phyloP scores from a whole-genome alignment of 2,888 invertebrate species.

The Drosophila koepferae region DNA sequence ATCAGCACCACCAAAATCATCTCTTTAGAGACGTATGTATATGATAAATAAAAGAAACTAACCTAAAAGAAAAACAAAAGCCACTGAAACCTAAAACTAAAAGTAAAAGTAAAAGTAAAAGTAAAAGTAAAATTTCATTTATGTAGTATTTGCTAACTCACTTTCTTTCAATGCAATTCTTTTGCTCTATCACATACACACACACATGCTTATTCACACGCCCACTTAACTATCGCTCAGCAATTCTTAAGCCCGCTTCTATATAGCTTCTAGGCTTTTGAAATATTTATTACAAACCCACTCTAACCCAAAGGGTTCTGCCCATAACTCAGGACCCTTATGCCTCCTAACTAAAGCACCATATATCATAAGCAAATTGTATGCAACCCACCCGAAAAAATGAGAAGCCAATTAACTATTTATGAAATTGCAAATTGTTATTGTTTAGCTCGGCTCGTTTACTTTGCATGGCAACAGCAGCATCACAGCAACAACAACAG shows the following conservation, averaged over 20 bases:
- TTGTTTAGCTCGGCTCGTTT: constrained; percentile 77
- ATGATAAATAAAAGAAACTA: constrained; percentile 31
- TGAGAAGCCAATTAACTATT: constrained; percentile 69
- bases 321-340: constrained; percentile 45
- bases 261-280: constrained; percentile 28
- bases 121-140: constrained; percentile 3
- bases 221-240: constrained; percentile 41
- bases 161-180: neutral
- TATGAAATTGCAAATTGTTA: constrained; percentile 79
- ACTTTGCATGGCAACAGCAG: constrained; percentile 71
- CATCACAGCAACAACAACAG: constrained; percentile 36
- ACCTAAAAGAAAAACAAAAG: constrained; percentile 1
- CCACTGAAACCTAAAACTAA: constrained; percentile 10
- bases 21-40: constrained; percentile 86
- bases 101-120: neutral
- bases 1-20: constrained; percentile 85
- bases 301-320: constrained; percentile 40
- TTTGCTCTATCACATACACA: constrained; percentile 3
- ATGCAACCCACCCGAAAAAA: constrained; percentile 35
- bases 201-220: neutral
- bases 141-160: constrained; percentile 35
- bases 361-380: constrained; percentile 48
- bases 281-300: constrained; percentile 37
- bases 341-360: constrained; percentile 22
- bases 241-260: constrained; percentile 35